These are phyloP conservation scores for Meriones unguiculatus DNA, from an alignment of 2,113 vertebrate genomes.

Conservation along the genomic window DNA sequence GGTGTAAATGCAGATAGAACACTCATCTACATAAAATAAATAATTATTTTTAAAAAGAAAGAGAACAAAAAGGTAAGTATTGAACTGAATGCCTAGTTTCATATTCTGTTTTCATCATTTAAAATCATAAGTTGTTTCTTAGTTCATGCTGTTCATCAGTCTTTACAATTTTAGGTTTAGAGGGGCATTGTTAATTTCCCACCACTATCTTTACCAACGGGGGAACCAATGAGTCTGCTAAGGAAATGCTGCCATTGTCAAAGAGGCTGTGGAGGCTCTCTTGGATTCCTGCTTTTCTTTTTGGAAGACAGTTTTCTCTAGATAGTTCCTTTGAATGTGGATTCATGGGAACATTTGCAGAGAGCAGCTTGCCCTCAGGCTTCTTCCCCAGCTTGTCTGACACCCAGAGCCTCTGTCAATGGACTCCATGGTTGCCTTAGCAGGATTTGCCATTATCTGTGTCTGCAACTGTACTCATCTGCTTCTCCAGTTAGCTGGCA, in stretches of 20 bases:
- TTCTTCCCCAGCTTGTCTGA: not conserved
- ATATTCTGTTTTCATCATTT: not conserved
- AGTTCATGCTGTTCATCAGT: rapidly evolving
- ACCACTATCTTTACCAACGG: not conserved
- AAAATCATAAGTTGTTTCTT: not conserved
- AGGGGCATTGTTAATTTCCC: not conserved
- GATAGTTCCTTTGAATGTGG: not conserved
- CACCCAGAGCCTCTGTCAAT: too few relatives aligned
- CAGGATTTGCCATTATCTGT: not conserved
- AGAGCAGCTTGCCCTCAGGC: not conserved
- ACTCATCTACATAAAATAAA: too few relatives aligned
- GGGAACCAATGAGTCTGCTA: not conserved
- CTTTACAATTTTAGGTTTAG: not conserved
- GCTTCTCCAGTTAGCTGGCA: too few relatives aligned
- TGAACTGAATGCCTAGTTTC: not conserved
- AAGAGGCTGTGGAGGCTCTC: not conserved
- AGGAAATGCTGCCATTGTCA: not conserved
- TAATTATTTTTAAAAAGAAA: not conserved
- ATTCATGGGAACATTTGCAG: not conserved
- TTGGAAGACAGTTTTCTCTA: not conserved
- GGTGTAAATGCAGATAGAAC: too few relatives aligned
- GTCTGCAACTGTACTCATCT: not conserved
- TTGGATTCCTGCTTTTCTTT: not conserved
- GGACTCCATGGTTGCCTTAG: not conserved
- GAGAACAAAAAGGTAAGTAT: not conserved